Percentiles rank a stretch among this genome's conserved stretches.
These are phyloP conservation scores for Liposcelis brunnea DNA, from an alignment of 2,888 invertebrate genomes.

Conservation along the genomic window DNA sequence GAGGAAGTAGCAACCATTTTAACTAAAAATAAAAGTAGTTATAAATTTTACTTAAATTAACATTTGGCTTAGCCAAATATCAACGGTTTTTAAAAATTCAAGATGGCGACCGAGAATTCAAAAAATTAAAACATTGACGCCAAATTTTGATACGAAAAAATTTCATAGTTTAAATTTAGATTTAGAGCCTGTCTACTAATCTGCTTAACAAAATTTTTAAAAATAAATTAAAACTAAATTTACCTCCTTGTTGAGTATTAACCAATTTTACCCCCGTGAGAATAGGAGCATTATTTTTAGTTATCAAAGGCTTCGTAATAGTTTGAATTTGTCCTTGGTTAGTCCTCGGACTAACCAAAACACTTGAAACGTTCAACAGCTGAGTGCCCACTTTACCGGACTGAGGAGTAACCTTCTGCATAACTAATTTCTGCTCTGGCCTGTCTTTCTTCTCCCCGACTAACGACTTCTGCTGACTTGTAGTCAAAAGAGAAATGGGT, in stretches of 20 bases:
- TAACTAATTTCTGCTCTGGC: not conserved
- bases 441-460: not conserved
- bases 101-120: no score
- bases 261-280: constrained; percentile 4
- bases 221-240: no score
- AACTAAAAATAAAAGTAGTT: not conserved
- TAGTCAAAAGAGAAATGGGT: constrained; percentile 2
- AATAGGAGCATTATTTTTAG: constrained; percentile 7
- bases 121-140: no score
- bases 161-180: no score
- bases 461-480: not conserved
- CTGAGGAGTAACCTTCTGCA: constrained; percentile 3
- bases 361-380: constrained; percentile 1
- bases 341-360: not conserved
- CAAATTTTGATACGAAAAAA: no score
- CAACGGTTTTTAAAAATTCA: no score
- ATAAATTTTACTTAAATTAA: not conserved
- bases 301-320: constrained; percentile 1
- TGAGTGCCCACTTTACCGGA: not conserved
- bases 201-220: no score
- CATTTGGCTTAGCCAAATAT: no score
- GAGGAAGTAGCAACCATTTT: constrained; percentile 7
- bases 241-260: constrained; percentile 8
- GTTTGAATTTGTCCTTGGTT: no score
- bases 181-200: no score